Evolutionary conservation across 2,113 vertebrate species (phyloP).

Genomic region (Gallinago jamesoni): DNA sequence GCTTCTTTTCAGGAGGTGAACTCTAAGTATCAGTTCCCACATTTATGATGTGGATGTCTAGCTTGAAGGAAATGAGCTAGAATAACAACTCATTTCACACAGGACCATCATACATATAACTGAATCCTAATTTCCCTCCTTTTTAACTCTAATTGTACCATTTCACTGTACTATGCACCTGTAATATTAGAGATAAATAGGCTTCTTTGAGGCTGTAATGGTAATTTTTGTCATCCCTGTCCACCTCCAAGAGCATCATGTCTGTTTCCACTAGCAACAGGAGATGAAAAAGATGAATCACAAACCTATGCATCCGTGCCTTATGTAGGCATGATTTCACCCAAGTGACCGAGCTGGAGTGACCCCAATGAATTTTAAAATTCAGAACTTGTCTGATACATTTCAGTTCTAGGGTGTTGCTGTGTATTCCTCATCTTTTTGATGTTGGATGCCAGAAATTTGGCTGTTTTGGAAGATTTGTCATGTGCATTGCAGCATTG

Average conservation of each 20-base stretch:
- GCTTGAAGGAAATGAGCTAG: background rate
- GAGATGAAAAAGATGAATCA: background rate
- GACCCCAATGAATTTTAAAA: background rate
- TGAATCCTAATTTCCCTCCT: constrained; percentile 9
- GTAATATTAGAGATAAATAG: constrained; percentile 24
- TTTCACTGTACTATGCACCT: constrained; percentile 3
- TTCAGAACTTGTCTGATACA: background rate
- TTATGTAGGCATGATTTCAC: background rate
- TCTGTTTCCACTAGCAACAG: constrained; percentile 33
- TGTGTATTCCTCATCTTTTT: background rate
- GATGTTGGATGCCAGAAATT: background rate
- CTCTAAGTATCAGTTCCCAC: background rate
- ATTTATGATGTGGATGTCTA: background rate
- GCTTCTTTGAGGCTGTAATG: background rate
- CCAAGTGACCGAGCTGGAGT: background rate
- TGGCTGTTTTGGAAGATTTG: background rate
- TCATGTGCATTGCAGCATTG: background rate
- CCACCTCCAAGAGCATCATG: background rate
- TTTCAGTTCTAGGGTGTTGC: background rate
- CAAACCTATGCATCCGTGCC: background rate
- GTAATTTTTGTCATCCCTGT: constrained; percentile 12
- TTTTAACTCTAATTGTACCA: constrained; percentile 21
- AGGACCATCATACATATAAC: background rate
- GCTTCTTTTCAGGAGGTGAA: constrained; percentile 6
- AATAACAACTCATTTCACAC: constrained; percentile 24